These are phyloP conservation scores for Drosophila ironensis DNA, from an alignment of 1,140 invertebrate species.

Conservation along the genomic window DNA sequence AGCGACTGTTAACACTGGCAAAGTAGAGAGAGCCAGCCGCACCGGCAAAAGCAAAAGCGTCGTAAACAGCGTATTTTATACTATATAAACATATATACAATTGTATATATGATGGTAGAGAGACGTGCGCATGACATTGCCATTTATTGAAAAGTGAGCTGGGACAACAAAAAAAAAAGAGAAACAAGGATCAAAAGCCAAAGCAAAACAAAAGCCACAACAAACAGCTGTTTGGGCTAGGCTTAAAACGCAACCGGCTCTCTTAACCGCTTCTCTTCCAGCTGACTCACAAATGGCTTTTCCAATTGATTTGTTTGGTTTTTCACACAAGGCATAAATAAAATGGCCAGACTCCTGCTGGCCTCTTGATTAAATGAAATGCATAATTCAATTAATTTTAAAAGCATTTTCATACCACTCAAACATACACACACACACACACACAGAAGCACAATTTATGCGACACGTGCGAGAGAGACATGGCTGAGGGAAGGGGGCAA, in stretches of 20 bases:
- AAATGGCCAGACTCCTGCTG: conserved; percentile 1
- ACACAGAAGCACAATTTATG: background rate
- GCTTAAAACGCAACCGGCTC: conserved; percentile 11
- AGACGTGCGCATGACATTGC: conserved; percentile 69
- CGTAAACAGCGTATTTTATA: too few species aligned
- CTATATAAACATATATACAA: too few species aligned
- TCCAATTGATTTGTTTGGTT: conserved; percentile 17
- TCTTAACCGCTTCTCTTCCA: background rate
- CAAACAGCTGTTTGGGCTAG: conserved; percentile 74
- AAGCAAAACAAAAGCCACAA: conserved; percentile 39
- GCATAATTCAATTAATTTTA: conserved; percentile 52
- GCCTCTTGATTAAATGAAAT: conserved; percentile 23
- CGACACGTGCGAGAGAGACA: conserved; percentile 56
- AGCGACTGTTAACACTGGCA: too few species aligned
- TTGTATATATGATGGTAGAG: too few species aligned
- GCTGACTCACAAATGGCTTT: conserved; percentile 25
- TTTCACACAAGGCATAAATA: conserved; percentile 47
- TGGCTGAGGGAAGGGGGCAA: background rate
- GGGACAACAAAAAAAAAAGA: conserved; percentile 13
- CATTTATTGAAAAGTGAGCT: conserved; percentile 73
- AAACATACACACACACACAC: too few species aligned
- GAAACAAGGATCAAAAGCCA: conserved; percentile 34
- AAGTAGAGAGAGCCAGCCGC: too few species aligned
- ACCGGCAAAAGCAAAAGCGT: too few species aligned
- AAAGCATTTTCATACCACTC: background rate